Base-by-base conservation (phyloP, 2,888 invertebrate species). In the Plebejus argus region DNA sequence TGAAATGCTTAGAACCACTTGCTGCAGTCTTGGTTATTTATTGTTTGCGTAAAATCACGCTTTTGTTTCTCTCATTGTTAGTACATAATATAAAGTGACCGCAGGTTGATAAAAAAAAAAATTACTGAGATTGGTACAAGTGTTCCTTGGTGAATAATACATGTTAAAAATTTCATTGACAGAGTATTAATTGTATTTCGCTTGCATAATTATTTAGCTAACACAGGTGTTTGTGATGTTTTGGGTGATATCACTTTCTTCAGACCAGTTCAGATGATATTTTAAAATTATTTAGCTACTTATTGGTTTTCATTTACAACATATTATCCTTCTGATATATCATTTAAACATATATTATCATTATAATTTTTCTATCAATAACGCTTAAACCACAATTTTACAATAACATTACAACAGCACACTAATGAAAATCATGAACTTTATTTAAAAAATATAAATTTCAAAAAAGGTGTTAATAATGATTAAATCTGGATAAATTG, bases 351-450 rank as follows among this genome's bases (percentile, higher is more conserved):
- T 28, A 66, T 66, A 33, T 33, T 53, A 53, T 53, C 18, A 18
- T 18, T 53, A 53, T 45, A 45, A 45, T 61, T 23, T 66, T 28
- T 66, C 28, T 28, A 23, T 20, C 23, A 10, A 28, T 66, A 66
- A 66, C 28, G 18, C 66, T 15, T 66, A 66, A 66, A 66, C 12
- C 28, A 66, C 28, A 33, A 66, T 66, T 66, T 66, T 66, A 66
- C 66, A 66, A 28, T 66, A 28, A 15, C 4, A 66, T 66, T 66
- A 66, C 66, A 66, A 66, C 66, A 66, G 28, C 28, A 66, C 66
- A 66, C 28, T 33, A 18, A 28, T 61, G 28, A 28, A 66, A 23
- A 66, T 28, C 23, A 66, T 66, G 28, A 66, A 66, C 23, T 66
- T 66, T 23, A 23, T 66, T 12, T 28, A 20, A 23, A 15, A 23